Conservation (phyloP, 2,888 invertebrate species). For the Neoaliturus tenellus region DNA sequence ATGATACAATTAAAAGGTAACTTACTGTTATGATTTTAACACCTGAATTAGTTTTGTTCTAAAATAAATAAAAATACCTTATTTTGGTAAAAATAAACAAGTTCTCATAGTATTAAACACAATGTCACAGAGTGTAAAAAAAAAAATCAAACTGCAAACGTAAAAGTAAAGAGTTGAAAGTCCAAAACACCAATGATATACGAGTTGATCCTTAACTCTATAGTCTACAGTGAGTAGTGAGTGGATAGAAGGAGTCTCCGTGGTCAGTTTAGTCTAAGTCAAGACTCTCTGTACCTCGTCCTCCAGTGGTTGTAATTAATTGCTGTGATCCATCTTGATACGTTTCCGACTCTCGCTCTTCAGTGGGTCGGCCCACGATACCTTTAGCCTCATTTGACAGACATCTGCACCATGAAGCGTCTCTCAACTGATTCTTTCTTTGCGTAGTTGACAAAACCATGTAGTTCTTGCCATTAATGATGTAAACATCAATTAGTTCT, state of each 20-base stretch:
- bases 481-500: constrained; percentile 91
- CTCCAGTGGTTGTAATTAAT: background rate
- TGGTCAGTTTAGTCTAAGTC: constrained; percentile 19
- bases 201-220: background rate
- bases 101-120: too few relatives aligned
- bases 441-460: constrained; percentile 94
- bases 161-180: background rate
- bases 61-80: too few relatives aligned
- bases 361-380: constrained; percentile 87
- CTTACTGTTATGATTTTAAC: too few relatives aligned
- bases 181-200: background rate
- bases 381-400: constrained; percentile 90
- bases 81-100: too few relatives aligned
- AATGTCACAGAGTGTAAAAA: background rate
- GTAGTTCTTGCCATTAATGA: constrained; percentile 93
- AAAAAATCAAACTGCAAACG: background rate
- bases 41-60: too few relatives aligned
- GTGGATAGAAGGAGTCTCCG: background rate
- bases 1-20: too few relatives aligned
- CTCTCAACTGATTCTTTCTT: constrained; percentile 81
- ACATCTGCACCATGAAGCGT: constrained; percentile 90
- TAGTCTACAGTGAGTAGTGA: background rate
- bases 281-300: background rate
- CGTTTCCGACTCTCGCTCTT: constrained; percentile 59
- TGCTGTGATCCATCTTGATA: constrained; percentile 38